Percentiles rank a stretch among this genome's conserved stretches.
Conservation (phyloP, 2,113 vertebrate genomes). For the Sus scrofa region DNA sequence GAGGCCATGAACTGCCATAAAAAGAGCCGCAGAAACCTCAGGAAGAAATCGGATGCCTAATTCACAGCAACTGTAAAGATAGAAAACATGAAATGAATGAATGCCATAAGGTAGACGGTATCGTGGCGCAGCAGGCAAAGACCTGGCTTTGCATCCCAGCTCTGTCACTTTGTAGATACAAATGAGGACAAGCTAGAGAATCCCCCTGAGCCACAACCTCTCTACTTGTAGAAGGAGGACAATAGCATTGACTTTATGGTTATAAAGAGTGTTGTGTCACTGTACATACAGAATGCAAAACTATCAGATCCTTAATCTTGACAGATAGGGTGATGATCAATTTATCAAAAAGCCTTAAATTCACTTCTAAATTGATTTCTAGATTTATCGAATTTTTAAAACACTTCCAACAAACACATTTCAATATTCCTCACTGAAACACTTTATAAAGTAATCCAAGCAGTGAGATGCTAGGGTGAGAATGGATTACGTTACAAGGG, state of each 20-base stretch:
- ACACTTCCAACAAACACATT: neutral
- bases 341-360: neutral
- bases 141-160: neutral
- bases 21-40: neutral
- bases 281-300: neutral
- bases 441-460: neutral
- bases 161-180: neutral
- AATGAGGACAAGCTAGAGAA: neutral
- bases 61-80: neutral
- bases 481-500: neutral
- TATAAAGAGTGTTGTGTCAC: neutral
- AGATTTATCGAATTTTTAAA: neutral
- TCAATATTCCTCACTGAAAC: neutral
- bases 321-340: neutral
- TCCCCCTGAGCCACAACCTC: neutral
- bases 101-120: neutral
- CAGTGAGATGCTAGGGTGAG: neutral
- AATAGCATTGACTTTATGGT: neutral
- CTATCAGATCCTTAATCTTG: neutral
- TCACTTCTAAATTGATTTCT: conserved; percentile 11
- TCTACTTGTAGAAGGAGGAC: neutral
- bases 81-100: neutral
- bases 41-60: conserved; percentile 15
- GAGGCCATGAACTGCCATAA: neutral
- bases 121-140: neutral